Conservation (phyloP, 2,888 invertebrate species). For the Anoncus sp. region DNA sequence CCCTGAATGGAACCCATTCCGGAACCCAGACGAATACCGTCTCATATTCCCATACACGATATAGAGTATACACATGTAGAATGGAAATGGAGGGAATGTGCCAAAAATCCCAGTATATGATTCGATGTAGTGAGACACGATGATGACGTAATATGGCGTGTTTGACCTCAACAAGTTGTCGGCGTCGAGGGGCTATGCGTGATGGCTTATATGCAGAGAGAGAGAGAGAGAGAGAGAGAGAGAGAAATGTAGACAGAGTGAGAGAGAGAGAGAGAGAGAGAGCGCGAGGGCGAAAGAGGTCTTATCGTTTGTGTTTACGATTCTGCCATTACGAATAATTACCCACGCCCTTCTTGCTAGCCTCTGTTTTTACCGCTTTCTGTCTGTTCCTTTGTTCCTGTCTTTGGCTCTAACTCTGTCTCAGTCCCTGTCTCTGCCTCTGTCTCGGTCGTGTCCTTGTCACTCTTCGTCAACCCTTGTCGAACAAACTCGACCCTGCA, state of each 20-base stretch:
- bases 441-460: neutral
- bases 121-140: conserved; percentile 46
- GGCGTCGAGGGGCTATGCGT: conserved; percentile 11
- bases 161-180: conserved; percentile 66
- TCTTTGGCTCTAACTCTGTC: neutral
- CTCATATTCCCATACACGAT: neutral
- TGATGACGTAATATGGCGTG: conserved; percentile 67
- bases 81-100: conserved; percentile 13
- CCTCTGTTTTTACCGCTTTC: neutral
- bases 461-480: neutral
- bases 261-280: no score
- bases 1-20: no score
- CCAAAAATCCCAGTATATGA: neutral
- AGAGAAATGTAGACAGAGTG: no score
- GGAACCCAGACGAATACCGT: neutral
- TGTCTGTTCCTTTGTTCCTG: neutral
- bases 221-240: no score
- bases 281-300: no score
- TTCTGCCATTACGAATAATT: conserved; percentile 29
- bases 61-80: neutral
- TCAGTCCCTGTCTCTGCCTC: neutral
- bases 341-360: conserved; percentile 1
- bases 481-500: neutral
- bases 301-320: conserved; percentile 55
- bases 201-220: conserved; percentile 1